Evolutionary conservation across 2,888 invertebrate species (phyloP).

Genomic region (Acleris holmiana): DNA sequence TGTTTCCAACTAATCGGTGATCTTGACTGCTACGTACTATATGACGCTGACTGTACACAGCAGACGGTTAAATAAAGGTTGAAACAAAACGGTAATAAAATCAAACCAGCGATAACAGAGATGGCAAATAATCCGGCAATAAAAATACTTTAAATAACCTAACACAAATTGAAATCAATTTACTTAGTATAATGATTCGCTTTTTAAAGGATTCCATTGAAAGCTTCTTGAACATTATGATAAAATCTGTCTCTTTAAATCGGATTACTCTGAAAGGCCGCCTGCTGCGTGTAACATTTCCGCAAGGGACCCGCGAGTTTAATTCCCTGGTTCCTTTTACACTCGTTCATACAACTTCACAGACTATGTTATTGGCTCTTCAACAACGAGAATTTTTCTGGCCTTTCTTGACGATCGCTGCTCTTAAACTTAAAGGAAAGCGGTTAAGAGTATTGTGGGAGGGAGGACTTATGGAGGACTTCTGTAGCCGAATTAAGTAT

Average conservation of each 20-base stretch:
- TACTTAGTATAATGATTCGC: conserved; percentile 3
- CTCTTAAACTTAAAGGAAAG: neutral
- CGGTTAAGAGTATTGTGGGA: too few relatives aligned
- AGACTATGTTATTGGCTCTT: conserved; percentile 12
- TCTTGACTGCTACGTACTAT: too few relatives aligned
- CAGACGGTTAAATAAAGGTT: too few relatives aligned
- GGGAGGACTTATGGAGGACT: too few relatives aligned
- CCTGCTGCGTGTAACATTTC: neutral
- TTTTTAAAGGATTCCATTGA: conserved; percentile 14
- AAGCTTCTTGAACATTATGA: conserved; percentile 17
- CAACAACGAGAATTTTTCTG: neutral
- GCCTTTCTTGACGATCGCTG: neutral
- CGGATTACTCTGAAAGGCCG: neutral
- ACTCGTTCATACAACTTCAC: neutral
- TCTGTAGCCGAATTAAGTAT: neutral
- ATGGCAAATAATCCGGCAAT: neutral
- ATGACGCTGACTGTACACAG: too few relatives aligned
- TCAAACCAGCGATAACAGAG: neutral
- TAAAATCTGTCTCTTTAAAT: conserved; percentile 1
- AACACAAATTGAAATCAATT: conserved; percentile 15
- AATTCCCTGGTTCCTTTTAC: conserved; percentile 1
- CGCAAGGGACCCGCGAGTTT: neutral
- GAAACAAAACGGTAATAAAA: neutral
- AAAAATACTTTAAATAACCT: neutral
- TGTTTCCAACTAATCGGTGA: too few relatives aligned